phyloP scores from a whole-genome alignment of 2,888 invertebrate genomes.

The Cryptocephalus moraei region DNA sequence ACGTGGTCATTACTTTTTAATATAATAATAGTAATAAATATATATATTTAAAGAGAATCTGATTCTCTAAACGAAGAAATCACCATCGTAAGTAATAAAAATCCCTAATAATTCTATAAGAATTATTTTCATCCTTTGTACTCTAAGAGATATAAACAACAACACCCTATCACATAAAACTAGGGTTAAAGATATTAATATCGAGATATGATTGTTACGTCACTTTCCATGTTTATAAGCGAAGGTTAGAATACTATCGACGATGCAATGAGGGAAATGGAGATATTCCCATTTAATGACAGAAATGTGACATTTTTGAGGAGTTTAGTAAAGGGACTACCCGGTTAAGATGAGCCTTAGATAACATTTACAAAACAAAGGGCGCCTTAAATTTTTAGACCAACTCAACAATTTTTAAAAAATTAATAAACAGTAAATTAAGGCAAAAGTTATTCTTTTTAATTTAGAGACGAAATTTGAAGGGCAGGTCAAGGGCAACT shows the following conservation, averaged over 20 bases:
- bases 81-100: slow-evolving; percentile 11
- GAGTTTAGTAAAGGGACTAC: no score
- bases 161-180: slow-evolving; percentile 16
- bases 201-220: slow-evolving; percentile 35
- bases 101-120: slow-evolving; percentile 21
- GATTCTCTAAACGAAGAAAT: slow-evolving; percentile 19
- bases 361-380: no score
- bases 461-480: no score
- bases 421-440: no score
- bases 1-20: no score
- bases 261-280: slow-evolving; percentile 12
- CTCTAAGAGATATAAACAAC: slow-evolving; percentile 31
- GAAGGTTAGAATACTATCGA: slow-evolving; percentile 23
- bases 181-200: slow-evolving; percentile 21
- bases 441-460: no score
- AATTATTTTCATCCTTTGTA: slow-evolving; percentile 29
- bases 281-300: no score
- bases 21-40: neutral
- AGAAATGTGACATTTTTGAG: no score
- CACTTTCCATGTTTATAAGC: slow-evolving; percentile 19
- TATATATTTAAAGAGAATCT: slow-evolving; percentile 17
- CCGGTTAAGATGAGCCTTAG: no score
- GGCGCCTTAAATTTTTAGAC: no score
- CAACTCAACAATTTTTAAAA: no score
- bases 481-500: no score